phyloP scores from a whole-genome alignment of 30 jellyfish, hydroid and myxozoan genomes.

The Hydractinia echinata region DNA sequence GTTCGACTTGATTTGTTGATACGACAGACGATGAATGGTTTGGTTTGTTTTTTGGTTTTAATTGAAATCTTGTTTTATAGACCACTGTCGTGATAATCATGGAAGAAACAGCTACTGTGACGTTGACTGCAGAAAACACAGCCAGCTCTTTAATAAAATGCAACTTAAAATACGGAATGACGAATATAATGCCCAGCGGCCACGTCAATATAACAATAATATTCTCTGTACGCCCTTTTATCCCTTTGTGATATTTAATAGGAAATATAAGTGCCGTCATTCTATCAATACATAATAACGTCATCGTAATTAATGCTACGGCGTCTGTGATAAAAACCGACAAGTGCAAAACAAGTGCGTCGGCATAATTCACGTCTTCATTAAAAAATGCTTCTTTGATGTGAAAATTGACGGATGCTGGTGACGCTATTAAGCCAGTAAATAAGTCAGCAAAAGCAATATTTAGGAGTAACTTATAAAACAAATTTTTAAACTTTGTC shows the following conservation, averaged over 20 bases:
- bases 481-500: constrained; percentile 46
- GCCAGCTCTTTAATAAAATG: constrained; percentile 30
- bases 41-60: neutral
- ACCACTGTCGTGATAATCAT: constrained; percentile 7
- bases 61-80: neutral
- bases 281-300: constrained; percentile 69
- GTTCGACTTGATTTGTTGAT: neutral
- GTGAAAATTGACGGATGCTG: constrained; percentile 47
- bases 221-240: constrained; percentile 34
- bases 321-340: constrained; percentile 68
- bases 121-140: constrained; percentile 37
- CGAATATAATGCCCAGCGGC: neutral
- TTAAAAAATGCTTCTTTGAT: constrained; percentile 62
- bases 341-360: constrained; percentile 57
- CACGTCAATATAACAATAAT: constrained; percentile 17
- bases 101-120: constrained; percentile 10
- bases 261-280: constrained; percentile 63
- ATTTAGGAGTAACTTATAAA: constrained; percentile 50
- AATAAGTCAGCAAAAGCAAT: constrained; percentile 71
- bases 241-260: constrained; percentile 54
- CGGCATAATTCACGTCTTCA: constrained; percentile 26
- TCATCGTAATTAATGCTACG: constrained; percentile 73
- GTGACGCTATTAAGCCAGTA: constrained; percentile 67
- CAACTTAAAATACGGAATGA: constrained; percentile 21
- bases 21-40: neutral